Base-by-base conservation (phyloP, 1,140 invertebrate genomes). In the Epicauta chinensis region DNA sequence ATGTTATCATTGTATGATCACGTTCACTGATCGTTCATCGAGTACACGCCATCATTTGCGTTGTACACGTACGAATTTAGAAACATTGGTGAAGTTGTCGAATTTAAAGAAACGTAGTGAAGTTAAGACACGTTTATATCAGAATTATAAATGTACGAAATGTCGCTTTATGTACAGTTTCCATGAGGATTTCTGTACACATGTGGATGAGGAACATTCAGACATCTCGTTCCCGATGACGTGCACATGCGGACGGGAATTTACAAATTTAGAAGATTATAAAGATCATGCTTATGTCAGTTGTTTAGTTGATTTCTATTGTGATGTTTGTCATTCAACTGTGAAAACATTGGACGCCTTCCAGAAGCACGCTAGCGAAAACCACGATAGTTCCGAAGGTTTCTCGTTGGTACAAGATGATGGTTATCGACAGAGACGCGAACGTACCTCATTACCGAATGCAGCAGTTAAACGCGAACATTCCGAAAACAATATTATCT, bases 1-100 rank as follows among this genome's bases (percentile, higher is more conserved):
- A 1, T 79, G 77, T 51, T 78, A 78, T 49, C 76, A 77, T 63
- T 79, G 77, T 58, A 74, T 79, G 23, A 69, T 77, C 4, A 77
- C 77, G 0, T 77, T 76, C 52, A 66, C 69, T 6, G 63, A 64
- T 46, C 44, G 66, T 32, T 67, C 65, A 0, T 51, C 60, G 3
- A 60, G 58, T 31, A 65, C 61, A 14, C 63, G 44, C 38, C 66
- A 68, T 44, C 46, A 54, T 15, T 29, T 58, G 1, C 55, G 52
- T 43, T 67, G 32, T 11, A 34, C 12, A 34, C 32, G 10, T 34
- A 38, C 42, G 3, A 41, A 53, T 52, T 34, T 68, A 15, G 61
- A 67, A 32, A 59, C 57, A 13, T 42, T 66, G 9, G 60, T 54
- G 3, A 59, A 63, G 34, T 42, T 68, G 9, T 60, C 62, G 0